phyloP scores from a whole-genome alignment of 2,797 vertebrate genomes.

The Lagorchestes hirsutus region DNA sequence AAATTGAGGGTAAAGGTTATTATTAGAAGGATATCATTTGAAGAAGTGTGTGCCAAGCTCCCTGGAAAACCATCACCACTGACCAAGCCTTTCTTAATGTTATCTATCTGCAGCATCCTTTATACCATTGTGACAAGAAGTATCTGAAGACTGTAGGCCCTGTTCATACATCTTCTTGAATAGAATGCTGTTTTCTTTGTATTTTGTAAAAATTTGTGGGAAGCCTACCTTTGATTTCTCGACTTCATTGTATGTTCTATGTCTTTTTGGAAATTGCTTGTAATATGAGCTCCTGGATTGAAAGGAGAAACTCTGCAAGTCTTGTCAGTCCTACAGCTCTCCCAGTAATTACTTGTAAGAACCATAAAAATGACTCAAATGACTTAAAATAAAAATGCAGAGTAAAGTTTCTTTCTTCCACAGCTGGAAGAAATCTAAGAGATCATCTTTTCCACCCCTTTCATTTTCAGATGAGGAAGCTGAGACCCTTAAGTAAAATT shows the following conservation, averaged over 20 bases:
- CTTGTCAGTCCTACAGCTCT: neutral
- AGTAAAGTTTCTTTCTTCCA: neutral
- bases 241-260: neutral
- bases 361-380: neutral
- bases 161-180: neutral
- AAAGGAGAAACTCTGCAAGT: neutral
- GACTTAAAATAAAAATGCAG: neutral
- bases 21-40: neutral
- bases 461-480: neutral
- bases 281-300: neutral
- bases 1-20: neutral
- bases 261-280: neutral
- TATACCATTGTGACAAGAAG: neutral
- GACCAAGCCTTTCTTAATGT: neutral
- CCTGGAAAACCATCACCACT: neutral
- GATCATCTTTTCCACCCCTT: neutral
- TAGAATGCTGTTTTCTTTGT: neutral
- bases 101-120: neutral
- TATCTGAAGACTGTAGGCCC: neutral
- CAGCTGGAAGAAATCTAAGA: neutral
- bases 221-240: neutral
- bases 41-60: neutral
- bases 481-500: neutral
- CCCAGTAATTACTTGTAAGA: neutral
- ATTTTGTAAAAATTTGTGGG: neutral